Evolutionary conservation across 2,113 vertebrate species (phyloP).

Genomic region (Chaetura pelagica): DNA sequence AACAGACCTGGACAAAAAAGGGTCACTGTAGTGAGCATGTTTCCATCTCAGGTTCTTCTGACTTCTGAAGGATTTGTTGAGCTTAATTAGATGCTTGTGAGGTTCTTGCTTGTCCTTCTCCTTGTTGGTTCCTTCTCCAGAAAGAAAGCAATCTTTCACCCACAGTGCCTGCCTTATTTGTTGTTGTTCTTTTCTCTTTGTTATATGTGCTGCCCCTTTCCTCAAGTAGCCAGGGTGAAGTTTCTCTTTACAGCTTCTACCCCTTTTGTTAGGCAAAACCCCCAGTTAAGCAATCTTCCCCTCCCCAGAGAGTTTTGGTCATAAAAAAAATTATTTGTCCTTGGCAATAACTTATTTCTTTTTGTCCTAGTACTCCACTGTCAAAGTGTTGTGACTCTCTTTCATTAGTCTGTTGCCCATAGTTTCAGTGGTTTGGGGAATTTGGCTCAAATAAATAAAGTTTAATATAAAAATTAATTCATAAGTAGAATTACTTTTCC

Average conservation of each 20-base stretch:
- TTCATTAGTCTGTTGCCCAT: not conserved
- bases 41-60: not conserved
- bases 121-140: not conserved
- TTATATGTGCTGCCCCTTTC: rapidly evolving
- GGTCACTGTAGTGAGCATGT: rapidly evolving
- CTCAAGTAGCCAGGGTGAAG: not conserved
- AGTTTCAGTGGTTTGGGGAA: not conserved
- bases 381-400: not conserved
- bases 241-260: not conserved
- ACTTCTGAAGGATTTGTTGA: not conserved
- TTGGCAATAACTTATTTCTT: not conserved
- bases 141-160: not conserved
- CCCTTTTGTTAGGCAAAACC: not conserved
- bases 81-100: not conserved
- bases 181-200: not conserved
- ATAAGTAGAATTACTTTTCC: not conserved
- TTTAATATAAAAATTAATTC: not conserved
- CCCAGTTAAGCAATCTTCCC: not conserved
- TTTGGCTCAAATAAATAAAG: not conserved
- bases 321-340: not conserved
- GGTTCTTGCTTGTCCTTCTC: not conserved
- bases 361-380: not conserved
- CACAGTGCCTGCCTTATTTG: not conserved
- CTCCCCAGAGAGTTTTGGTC: rapidly evolving
- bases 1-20: not conserved